Percentiles rank a stretch among this genome's conserved stretches.
These are phyloP conservation scores for Copidosoma aretas DNA, from an alignment of 2,888 invertebrate genomes.

Conservation along the genomic window DNA sequence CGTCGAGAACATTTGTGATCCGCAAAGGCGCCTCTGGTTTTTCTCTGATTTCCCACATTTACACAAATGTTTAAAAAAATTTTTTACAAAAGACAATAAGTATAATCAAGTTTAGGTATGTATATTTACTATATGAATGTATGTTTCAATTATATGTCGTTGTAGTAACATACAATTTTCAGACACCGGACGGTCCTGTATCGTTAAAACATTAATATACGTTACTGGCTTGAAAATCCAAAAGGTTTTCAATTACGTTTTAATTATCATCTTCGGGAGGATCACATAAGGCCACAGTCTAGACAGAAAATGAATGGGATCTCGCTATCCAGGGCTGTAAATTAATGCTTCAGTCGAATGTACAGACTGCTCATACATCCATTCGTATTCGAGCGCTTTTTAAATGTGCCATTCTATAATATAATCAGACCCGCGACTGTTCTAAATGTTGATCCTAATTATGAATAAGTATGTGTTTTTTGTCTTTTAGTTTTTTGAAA, in stretches of 20 bases:
- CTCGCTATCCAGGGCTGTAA: slow-evolving; percentile 11
- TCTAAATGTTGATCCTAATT: too few species aligned
- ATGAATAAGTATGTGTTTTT: too few species aligned
- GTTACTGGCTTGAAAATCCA: slow-evolving; percentile 3
- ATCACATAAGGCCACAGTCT: slow-evolving; percentile 13
- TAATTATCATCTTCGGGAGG: slow-evolving; percentile 8
- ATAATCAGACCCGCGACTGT: too few species aligned
- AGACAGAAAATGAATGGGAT: slow-evolving; percentile 20
- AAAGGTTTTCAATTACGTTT: slow-evolving; percentile 6
- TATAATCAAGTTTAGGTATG: slow-evolving; percentile 8
- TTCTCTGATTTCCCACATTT: slow-evolving; percentile 11
- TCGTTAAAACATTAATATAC: slow-evolving; percentile 27
- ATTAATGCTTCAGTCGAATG: background rate
- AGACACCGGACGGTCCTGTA: slow-evolving; percentile 12
- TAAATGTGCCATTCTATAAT: background rate
- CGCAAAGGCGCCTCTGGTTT: background rate
- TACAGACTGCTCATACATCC: too few species aligned
- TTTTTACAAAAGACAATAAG: background rate
- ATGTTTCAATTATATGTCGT: background rate
- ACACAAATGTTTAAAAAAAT: slow-evolving; percentile 4
- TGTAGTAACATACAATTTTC: background rate
- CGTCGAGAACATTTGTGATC: background rate
- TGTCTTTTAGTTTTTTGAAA: too few species aligned
- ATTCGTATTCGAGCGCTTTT: background rate
- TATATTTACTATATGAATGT: background rate